A percentile compares a stretch with the other conserved stretches of the same genome.
Conservation (phyloP, 2,113 vertebrate species). For the Athene cunicularia region DNA sequence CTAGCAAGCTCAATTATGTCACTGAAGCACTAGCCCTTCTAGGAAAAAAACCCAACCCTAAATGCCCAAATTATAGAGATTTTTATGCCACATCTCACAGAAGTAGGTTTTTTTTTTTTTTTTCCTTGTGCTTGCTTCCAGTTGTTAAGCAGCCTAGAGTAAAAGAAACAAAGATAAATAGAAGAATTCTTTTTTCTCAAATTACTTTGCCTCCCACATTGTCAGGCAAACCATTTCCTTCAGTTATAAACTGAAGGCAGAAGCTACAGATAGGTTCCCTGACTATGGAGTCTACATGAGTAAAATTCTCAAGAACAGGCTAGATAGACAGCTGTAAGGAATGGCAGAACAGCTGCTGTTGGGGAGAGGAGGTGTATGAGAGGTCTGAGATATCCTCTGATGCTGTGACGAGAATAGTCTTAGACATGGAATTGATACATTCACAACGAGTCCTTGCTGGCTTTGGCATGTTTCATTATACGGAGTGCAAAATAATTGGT, state of each 20-base stretch:
- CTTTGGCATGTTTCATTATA: not conserved
- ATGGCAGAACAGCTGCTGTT: not conserved
- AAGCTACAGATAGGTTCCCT: not conserved
- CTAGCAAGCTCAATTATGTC: not conserved
- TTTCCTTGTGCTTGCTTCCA: not conserved
- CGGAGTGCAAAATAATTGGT: conserved; percentile 7
- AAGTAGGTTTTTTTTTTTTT: not conserved
- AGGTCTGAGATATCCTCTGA: not conserved
- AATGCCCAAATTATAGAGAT: not conserved
- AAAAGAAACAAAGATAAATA: not conserved
- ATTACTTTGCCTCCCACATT: not conserved
- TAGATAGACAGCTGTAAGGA: not conserved
- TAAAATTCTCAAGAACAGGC: not conserved
- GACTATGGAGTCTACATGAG: not conserved
- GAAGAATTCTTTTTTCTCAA: not conserved
- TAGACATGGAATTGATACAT: not conserved
- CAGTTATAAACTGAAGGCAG: not conserved
- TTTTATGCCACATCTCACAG: not conserved
- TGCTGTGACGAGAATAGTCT: not conserved
- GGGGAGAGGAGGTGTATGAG: not conserved
- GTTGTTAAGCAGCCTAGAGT: not conserved
- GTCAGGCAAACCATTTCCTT: not conserved
- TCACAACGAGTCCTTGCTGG: not conserved
- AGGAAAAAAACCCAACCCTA: not conserved
- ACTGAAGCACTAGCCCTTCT: not conserved